Base-by-base conservation (phyloP, 2,797 vertebrate genomes). In the Eulemur albifrons region DNA sequence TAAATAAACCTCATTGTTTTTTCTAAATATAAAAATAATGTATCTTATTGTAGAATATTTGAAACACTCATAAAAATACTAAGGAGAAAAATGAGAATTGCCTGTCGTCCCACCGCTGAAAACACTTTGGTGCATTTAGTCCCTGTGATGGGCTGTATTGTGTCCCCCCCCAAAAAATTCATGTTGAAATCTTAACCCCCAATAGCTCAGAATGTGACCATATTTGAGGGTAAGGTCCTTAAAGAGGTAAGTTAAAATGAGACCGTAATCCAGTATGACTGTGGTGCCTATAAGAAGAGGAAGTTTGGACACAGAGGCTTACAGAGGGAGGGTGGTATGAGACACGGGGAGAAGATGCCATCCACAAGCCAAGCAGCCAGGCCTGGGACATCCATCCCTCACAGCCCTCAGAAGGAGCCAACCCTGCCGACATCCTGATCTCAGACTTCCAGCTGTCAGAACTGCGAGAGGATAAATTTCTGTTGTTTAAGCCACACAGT, bases 21-120 rank as follows among this genome's bases (percentile, higher is more conserved):
- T 65, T 75, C 80, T 96, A 83, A 93, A 83, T 93, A 80, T 93
- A 83, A 88, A 96, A 93, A 40, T 30, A 91, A 79, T 18, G 15
- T 40, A 75, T 73, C 30, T 85, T 63, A 87, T 43, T 92, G 25
- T 72, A 61, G 35, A 63, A 40, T 61, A 90, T 67, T 96, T 43
- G 76, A 96, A 79, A 67, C 20, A 91, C 61, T 88, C 65, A 32
- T 65, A 80, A 70, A 72, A 86, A 92, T 80, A 43, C 83, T 65
- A 38, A 80, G 48, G 65, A 81, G 52, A 63, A 38, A 96, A 88
- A 67, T 63, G 52, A 93, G 79, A 80, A 67, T 50, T 9, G 1
- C 12, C 11, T 23, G 20, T 75, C 1, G 17, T 52, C 12, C 32
- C 10, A 75, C 25, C 72, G 59, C 30, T 32, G 50, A 59, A 69